Conservation (phyloP, 1,140 invertebrate species). For the Eulimnadia texana region DNA sequence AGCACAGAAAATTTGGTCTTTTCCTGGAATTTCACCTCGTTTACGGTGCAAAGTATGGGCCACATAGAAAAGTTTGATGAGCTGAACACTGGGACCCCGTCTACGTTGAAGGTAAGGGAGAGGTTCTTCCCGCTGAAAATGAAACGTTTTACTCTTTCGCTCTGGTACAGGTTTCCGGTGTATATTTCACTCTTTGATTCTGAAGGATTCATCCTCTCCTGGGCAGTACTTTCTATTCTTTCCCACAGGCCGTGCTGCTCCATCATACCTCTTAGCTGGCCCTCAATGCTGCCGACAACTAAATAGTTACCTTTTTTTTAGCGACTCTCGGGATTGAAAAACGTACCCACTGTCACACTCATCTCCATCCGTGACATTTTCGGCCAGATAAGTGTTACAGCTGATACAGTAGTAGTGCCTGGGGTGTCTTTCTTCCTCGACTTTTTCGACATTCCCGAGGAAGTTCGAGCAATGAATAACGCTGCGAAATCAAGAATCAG, state of each 20-base stretch:
- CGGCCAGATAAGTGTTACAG: neutral
- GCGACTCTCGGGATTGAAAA: neutral
- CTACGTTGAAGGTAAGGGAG: slow-evolving; percentile 2
- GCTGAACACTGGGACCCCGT: slow-evolving; percentile 27
- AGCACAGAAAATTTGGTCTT: slow-evolving; percentile 7
- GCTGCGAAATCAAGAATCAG: too few species aligned
- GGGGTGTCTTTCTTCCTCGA: too few species aligned
- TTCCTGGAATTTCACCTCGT: slow-evolving; percentile 24
- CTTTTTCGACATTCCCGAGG: too few species aligned
- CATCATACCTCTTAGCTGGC: neutral
- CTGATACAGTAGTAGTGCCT: neutral
- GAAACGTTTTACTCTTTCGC: neutral
- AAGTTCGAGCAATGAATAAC: too few species aligned
- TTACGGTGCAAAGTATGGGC: slow-evolving; percentile 25
- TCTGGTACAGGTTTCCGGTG: neutral
- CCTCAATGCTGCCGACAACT: neutral
- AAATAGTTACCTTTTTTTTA: neutral
- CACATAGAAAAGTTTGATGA: slow-evolving; percentile 26
- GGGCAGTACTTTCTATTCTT: neutral
- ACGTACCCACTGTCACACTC: neutral
- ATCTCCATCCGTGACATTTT: neutral
- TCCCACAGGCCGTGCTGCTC: neutral
- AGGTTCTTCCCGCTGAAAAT: neutral
- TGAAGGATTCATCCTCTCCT: neutral
- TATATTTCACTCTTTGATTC: neutral